Percentiles rank a stretch among this genome's conserved stretches.
Evolutionary conservation across 2,113 vertebrate genomes (phyloP).

Genomic region (Glareola pratincola): DNA sequence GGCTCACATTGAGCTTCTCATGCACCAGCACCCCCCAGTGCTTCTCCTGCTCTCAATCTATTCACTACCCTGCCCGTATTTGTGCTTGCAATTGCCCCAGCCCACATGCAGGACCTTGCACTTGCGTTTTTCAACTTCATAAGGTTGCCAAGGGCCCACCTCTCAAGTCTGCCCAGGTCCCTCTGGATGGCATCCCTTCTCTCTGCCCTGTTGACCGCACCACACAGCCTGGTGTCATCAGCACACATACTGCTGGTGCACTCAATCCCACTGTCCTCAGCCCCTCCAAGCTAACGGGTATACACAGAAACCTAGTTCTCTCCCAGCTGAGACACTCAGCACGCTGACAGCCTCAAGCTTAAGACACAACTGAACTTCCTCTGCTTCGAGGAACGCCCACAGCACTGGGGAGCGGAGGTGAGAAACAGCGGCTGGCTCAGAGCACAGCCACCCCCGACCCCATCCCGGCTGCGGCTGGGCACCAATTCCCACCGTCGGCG

Average conservation of each 20-base stretch:
- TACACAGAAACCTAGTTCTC: background rate
- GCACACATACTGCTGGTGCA: background rate
- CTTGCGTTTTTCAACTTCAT: background rate
- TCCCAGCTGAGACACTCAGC: too few species aligned
- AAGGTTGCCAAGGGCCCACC: background rate
- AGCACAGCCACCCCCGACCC: background rate
- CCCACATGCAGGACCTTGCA: background rate
- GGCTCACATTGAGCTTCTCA: background rate
- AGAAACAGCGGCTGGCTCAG: background rate
- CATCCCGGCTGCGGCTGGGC: too few species aligned
- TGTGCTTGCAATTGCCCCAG: background rate
- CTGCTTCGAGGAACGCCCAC: background rate
- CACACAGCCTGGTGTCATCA: background rate
- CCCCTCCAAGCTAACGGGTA: background rate
- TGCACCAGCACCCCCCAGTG: background rate
- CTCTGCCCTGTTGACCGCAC: background rate
- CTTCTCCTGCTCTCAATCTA: background rate
- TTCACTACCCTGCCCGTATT: background rate
- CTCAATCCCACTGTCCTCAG: background rate
- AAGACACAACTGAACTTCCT: accelerated
- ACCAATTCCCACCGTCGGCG: background rate
- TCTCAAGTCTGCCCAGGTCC: too few species aligned
- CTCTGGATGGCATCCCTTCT: background rate
- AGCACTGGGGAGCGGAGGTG: accelerated
- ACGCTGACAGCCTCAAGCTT: accelerated